Evolutionary conservation across 1,140 invertebrate genomes (phyloP), one percentile per base, ranked within the genome.

Genomic region (Temnothorax nylanderi): DNA sequence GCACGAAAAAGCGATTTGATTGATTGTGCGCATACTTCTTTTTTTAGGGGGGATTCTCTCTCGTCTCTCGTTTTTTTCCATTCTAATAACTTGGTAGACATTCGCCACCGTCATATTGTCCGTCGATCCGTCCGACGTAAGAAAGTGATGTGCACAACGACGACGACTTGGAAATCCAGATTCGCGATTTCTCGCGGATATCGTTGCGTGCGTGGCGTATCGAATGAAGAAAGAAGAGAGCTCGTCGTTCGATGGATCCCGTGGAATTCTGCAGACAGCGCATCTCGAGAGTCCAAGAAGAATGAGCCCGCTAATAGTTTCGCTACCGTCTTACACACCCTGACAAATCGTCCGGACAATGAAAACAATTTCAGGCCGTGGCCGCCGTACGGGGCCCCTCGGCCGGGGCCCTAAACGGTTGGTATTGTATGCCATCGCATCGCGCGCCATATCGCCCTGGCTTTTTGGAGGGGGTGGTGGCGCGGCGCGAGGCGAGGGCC

Each of bases 291-390:
- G 51, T 74, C 69, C 26, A 49, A 37, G 69, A 84, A 84, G 80
- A 84, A 84, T 84, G 41, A 74, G 41, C 62, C 62, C 88, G 91
- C 92, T 94, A 94, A 94, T 94, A 93, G 92, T 94, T 93, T 94
- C 86, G 94, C 95, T 94, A 94, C 95, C 93, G 95, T 94, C 91
- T 95, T 94, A 94, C 94, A 93, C 93, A 94, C 93, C 94, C 88
- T 93, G 93, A 94, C 94, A 95, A 95, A 95, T 95, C 92, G 94
- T 84, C 56, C 54, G 91, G 87, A 95, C 94, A 95, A 95, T 94
- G 93, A 91, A 94, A 94, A 95, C 92, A 93, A 94, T 95, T 94
- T 95, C 90, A 91, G 90, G 90, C 90, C 87, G 60, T 80, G 76
- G 41, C 58, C 44, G 85, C 44, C 44, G 78, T 64, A 64, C 88